Conservation (phyloP, 2,113 vertebrate genomes). For the Myiagra hebetior region DNA sequence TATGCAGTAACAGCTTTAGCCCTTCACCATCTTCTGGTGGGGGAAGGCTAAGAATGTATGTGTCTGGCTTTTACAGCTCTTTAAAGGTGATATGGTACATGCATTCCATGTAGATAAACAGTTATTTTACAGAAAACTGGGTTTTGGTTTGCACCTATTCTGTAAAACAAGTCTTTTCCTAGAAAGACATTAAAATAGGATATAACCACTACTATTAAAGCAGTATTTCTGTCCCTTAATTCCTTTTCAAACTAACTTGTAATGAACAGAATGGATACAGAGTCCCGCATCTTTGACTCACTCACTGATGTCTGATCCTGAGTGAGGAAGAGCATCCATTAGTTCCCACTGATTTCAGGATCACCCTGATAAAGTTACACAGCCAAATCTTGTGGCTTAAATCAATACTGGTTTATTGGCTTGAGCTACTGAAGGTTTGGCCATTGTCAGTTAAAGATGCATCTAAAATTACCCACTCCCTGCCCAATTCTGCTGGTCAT, state of each 20-base stretch:
- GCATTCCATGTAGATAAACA: slow-evolving; percentile 15
- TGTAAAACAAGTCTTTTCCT: slow-evolving; percentile 3
- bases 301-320: not conserved
- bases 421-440: not conserved
- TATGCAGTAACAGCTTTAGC: slow-evolving; percentile 36
- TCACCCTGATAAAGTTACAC: not conserved
- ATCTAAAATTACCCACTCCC: not conserved
- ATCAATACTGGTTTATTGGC: not conserved
- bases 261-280: not conserved
- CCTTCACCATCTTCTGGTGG: slow-evolving; percentile 29
- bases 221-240: not conserved
- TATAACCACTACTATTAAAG: not conserved
- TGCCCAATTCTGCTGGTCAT: not conserved
- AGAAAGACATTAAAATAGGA: not conserved
- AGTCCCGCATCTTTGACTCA: not conserved
- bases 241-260: not conserved
- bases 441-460: not conserved
- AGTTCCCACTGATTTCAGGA: not conserved
- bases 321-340: not conserved
- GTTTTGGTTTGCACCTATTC: not conserved
- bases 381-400: not conserved
- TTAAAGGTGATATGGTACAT: slow-evolving; percentile 72
- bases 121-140: slow-evolving; percentile 1
- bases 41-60: slow-evolving; percentile 56
- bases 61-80: slow-evolving; percentile 56